Conservation (phyloP, 2,113 vertebrate genomes). For the Hiodon alosoides region DNA sequence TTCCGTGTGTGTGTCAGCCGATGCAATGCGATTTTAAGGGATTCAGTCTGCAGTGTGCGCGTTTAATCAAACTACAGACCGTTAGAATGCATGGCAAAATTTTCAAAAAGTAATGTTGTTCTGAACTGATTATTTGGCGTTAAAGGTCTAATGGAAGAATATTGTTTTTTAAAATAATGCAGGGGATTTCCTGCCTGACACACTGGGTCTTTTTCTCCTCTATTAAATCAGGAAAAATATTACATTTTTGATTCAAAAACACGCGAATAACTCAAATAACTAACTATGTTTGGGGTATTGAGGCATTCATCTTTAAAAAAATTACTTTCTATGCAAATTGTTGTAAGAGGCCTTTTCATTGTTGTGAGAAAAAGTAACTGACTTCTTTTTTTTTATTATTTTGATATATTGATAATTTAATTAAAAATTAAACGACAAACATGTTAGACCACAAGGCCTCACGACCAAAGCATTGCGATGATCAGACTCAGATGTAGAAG, state of each 20-base stretch:
- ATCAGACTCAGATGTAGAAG: not conserved
- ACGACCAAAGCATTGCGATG: not conserved
- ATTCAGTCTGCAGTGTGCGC: constrained; percentile 26
- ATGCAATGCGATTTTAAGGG: constrained; percentile 28
- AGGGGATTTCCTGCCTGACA: constrained; percentile 29
- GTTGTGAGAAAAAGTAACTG: too few relatives aligned
- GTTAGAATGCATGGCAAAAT: constrained; percentile 18
- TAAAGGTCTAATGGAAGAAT: constrained; percentile 26
- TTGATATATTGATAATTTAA: too few relatives aligned
- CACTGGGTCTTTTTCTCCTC: not conserved
- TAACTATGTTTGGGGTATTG: too few relatives aligned
- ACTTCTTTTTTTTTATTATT: too few relatives aligned
- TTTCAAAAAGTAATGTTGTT: constrained; percentile 19
- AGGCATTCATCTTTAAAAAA: too few relatives aligned
- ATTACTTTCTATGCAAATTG: too few relatives aligned
- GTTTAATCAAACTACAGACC: constrained; percentile 26
- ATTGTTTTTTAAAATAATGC: constrained; percentile 25
- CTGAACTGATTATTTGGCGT: constrained; percentile 28
- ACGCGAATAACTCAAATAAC: too few relatives aligned
- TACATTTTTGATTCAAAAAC: too few relatives aligned
- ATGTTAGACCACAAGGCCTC: not conserved
- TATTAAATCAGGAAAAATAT: too few relatives aligned
- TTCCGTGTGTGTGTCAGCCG: constrained; percentile 19
- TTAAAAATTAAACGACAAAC: too few relatives aligned
- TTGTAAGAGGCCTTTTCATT: too few relatives aligned